phyloP scores from a whole-genome alignment of 1,140 invertebrate species.

The Nasonia vitripennis region DNA sequence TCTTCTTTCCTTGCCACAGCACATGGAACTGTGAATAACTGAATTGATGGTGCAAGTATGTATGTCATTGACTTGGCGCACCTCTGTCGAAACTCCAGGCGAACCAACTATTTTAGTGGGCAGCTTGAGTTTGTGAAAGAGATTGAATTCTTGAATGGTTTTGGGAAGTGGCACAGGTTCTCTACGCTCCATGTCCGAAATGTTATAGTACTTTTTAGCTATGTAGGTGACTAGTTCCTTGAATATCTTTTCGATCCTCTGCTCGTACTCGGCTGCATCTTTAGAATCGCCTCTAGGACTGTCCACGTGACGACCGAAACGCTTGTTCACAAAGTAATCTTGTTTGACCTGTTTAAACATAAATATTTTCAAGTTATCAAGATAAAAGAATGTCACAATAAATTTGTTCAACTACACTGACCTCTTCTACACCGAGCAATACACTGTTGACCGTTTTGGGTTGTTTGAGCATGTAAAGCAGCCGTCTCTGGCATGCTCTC shows the following conservation, averaged over 20 bases:
- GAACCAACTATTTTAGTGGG: constrained; percentile 60
- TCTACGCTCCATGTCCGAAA: constrained; percentile 66
- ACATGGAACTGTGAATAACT: constrained; percentile 80
- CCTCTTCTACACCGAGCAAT: constrained; percentile 78
- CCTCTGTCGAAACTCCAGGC: constrained; percentile 63
- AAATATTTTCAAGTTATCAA: neutral
- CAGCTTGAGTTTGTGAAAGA: constrained; percentile 64
- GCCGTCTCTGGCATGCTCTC: constrained; percentile 80
- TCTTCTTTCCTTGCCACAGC: constrained; percentile 77
- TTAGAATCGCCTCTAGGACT: constrained; percentile 62
- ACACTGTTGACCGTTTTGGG: constrained; percentile 77
- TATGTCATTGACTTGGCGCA: constrained; percentile 65
- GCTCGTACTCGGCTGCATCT: constrained; percentile 62
- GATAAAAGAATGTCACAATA: neutral
- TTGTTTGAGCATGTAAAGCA: constrained; percentile 80
- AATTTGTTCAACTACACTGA: constrained; percentile 60
- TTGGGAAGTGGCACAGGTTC: constrained; percentile 65
- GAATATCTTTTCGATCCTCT: constrained; percentile 63
- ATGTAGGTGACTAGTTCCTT: constrained; percentile 69
- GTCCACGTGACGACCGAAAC: constrained; percentile 65
- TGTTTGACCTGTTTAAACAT: constrained; percentile 70
- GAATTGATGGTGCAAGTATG: constrained; percentile 72
- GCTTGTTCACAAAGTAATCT: constrained; percentile 73
- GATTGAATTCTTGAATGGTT: constrained; percentile 74
- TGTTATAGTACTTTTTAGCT: constrained; percentile 69